Conservation (phyloP, 2,888 invertebrate species). For the Andricus quercusramuli region DNA sequence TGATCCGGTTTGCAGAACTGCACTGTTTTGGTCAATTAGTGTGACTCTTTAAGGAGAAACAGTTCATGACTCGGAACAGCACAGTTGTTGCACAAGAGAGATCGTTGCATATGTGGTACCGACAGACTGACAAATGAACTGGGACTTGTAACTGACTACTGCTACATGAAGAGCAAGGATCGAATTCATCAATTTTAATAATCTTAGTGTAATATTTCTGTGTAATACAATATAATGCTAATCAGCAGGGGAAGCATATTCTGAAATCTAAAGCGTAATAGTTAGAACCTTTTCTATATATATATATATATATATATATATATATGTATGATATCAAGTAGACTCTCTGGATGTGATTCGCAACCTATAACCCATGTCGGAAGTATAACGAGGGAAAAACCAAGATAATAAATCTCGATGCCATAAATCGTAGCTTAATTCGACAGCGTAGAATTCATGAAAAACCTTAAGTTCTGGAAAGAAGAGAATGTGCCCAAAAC, state of each 20-base stretch:
- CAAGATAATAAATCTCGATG: slow-evolving; percentile 62
- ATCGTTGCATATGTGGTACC: slow-evolving; percentile 10
- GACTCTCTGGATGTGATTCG: slow-evolving; percentile 8
- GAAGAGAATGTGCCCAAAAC: background rate
- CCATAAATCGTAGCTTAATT: slow-evolving; percentile 64
- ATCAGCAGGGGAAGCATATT: no score
- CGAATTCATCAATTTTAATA: background rate
- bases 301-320: slow-evolving; percentile 14
- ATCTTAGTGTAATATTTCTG: no score
- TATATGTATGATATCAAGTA: slow-evolving; percentile 10
- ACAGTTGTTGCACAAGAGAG: slow-evolving; percentile 4
- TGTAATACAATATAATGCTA: no score
- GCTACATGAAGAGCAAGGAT: background rate
- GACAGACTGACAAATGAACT: slow-evolving; percentile 5
- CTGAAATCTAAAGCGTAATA: background rate
- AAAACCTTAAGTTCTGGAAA: slow-evolving; percentile 5
- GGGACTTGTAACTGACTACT: background rate
- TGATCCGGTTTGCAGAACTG: slow-evolving; percentile 2
- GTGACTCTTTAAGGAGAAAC: slow-evolving; percentile 4
- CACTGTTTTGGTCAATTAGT: slow-evolving; percentile 8
- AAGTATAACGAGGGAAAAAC: slow-evolving; percentile 56
- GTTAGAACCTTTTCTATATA: slow-evolving; percentile 19
- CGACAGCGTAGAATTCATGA: slow-evolving; percentile 50
- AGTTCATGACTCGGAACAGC: slow-evolving; percentile 8
- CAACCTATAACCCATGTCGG: slow-evolving; percentile 30